These are phyloP conservation scores for Paedocypris micromegethes DNA, from an alignment of 2,797 vertebrate species.

Conservation along the genomic window DNA sequence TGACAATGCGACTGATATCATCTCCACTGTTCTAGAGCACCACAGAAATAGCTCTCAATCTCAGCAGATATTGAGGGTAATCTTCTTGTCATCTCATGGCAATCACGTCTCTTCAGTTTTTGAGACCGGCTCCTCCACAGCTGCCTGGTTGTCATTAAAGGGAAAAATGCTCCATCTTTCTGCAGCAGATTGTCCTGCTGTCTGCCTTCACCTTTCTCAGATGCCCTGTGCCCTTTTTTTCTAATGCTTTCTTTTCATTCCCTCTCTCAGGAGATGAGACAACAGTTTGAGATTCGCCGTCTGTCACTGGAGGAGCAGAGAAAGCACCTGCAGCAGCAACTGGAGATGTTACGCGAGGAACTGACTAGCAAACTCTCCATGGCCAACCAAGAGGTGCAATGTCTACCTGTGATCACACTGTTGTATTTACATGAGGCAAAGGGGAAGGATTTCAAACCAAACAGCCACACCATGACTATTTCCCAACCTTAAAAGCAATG, in stretches of 20 bases:
- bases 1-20: constrained; percentile 25
- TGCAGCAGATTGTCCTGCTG: constrained; percentile 23
- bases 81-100: constrained; percentile 20
- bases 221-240: constrained; percentile 2
- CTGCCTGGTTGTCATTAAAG: constrained; percentile 13
- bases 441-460: too few species aligned
- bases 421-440: too few species aligned
- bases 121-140: constrained; percentile 3
- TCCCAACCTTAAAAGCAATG: too few species aligned
- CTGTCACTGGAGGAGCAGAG: constrained; percentile 86
- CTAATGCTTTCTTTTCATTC: constrained; percentile 9
- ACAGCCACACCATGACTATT: too few species aligned
- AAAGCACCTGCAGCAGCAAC: constrained; percentile 82
- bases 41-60: constrained; percentile 16
- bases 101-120: constrained; percentile 5
- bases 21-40: constrained; percentile 11
- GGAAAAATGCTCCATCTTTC: constrained; percentile 10
- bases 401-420: background rate
- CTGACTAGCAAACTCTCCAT: constrained; percentile 85
- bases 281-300: constrained; percentile 89
- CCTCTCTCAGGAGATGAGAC: constrained; percentile 81
- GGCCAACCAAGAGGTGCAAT: constrained; percentile 86
- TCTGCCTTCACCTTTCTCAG: constrained; percentile 23
- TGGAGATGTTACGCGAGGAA: constrained; percentile 87
- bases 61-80: constrained; percentile 21